phyloP scores from a whole-genome alignment of 1,140 invertebrate genomes.

The Galleria mellonella region DNA sequence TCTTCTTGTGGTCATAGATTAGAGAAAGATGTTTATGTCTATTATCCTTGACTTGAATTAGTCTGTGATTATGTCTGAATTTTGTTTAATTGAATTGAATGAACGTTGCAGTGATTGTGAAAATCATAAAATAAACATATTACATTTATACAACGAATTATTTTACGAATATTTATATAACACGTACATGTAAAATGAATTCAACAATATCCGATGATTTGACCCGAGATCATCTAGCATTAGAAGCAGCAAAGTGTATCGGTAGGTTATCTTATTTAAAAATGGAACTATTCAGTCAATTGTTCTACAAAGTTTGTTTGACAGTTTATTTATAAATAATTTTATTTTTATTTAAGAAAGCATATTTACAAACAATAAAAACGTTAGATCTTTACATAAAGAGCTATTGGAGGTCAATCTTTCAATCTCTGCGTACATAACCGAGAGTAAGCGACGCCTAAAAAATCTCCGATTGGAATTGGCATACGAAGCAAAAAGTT shows the following conservation, averaged over 20 bases:
- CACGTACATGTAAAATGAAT: slow-evolving; percentile 53
- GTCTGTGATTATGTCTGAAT: background rate
- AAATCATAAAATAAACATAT: no score
- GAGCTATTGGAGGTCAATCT: slow-evolving; percentile 60
- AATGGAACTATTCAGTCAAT: slow-evolving; percentile 44
- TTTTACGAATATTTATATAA: slow-evolving; percentile 20
- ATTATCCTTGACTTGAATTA: background rate
- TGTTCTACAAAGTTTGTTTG: slow-evolving; percentile 29
- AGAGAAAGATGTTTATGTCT: no score
- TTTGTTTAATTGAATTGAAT: background rate
- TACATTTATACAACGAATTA: no score
- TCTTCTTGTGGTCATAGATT: no score
- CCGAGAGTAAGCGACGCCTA: slow-evolving; percentile 60
- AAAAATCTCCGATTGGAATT: slow-evolving; percentile 38
- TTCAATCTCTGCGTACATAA: slow-evolving; percentile 58
- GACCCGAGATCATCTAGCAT: slow-evolving; percentile 49
- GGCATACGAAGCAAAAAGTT: slow-evolving; percentile 48
- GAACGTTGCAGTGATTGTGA: background rate
- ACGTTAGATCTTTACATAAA: slow-evolving; percentile 36
- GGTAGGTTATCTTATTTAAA: slow-evolving; percentile 66
- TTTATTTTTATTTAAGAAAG: slow-evolving; percentile 45
- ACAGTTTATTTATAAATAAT: slow-evolving; percentile 7
- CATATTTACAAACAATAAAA: slow-evolving; percentile 39
- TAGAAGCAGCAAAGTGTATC: slow-evolving; percentile 46
- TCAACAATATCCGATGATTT: slow-evolving; percentile 54